Evolutionary conservation across 2,113 vertebrate genomes (phyloP), one percentile per base, ranked within the genome.

Genomic region (Anoura caudifer): DNA sequence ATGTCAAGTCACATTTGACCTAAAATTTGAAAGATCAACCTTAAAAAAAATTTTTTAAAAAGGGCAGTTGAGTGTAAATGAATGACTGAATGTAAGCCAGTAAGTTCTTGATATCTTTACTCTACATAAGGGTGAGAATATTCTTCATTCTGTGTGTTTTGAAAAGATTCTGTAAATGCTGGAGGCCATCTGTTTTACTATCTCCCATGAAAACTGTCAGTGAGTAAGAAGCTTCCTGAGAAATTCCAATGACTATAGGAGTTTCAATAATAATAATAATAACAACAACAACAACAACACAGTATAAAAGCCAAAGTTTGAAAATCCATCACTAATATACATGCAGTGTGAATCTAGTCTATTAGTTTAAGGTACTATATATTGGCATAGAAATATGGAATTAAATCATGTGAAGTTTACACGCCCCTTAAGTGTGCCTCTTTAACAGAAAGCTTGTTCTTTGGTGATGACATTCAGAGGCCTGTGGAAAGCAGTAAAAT

Each of bases 101-200:
- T 87, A 82, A 83, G 33, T 91, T 89, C 41, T 94, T 90, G 54
- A 54, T 69, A 61, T 15, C 93, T 95, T 92, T 87, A 12, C 41
- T 90, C 31, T 89, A 72, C 20, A 2, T 61, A 82, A 76, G 28
- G 15, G 13, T 31, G 92, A 91, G 28, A 88, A 94, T 84, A n/a
- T 26, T 59, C 45, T 54, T 52, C 7, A 50, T 94, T 94, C 36
- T 43, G 45, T 54, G 3, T 56, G 12, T 93, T 41, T 87, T 88
- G 59, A 95, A 93, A 89, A 91, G n/a, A 47, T 47, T 76, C 20
- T 91, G 9, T 65, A 45, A 89, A 31, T 88, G 11, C 85, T 61
- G 12, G 19, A 87, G 83, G 20, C 20, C 36, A 54, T 65, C 61
- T 76, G 45, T 82, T 95, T 95, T 22, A 88, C 14, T 54, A 38